These are phyloP conservation scores for Pipistrellus pygmaeus DNA, from an alignment of 2,797 vertebrate genomes.

Conservation along the genomic window DNA sequence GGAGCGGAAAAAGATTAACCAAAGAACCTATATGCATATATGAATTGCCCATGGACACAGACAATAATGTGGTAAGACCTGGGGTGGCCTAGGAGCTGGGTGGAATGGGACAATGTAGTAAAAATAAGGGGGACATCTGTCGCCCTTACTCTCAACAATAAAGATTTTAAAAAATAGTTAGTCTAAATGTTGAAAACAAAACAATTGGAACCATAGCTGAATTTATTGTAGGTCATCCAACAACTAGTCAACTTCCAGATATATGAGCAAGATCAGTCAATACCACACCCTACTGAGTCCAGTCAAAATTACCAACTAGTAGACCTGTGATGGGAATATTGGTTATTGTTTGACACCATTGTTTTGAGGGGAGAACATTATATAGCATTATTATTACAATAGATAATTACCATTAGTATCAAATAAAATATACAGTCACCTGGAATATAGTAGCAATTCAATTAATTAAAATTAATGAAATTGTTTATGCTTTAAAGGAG, in stretches of 20 bases:
- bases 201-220: not conserved
- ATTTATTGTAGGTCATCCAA: not conserved
- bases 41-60: too few species aligned
- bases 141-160: too few species aligned
- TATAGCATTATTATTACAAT: not conserved
- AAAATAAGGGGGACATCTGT: too few species aligned
- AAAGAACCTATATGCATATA: too few species aligned
- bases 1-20: too few species aligned
- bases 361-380: not conserved
- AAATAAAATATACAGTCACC: not conserved
- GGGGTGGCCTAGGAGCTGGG: too few species aligned
- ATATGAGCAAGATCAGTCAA: not conserved
- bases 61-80: too few species aligned
- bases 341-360: not conserved
- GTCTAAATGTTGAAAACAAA: not conserved
- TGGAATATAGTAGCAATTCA: not conserved
- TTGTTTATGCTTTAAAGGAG: not conserved
- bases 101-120: too few species aligned
- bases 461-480: constrained; percentile 28
- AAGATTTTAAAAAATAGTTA: too few species aligned
- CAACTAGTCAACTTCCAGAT: not conserved
- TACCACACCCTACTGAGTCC: not conserved
- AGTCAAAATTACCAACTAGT: not conserved
- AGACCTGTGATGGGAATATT: not conserved
- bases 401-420: not conserved